Base-by-base conservation (phyloP, 2,888 invertebrate species). In the Cheilosia grossa region DNA sequence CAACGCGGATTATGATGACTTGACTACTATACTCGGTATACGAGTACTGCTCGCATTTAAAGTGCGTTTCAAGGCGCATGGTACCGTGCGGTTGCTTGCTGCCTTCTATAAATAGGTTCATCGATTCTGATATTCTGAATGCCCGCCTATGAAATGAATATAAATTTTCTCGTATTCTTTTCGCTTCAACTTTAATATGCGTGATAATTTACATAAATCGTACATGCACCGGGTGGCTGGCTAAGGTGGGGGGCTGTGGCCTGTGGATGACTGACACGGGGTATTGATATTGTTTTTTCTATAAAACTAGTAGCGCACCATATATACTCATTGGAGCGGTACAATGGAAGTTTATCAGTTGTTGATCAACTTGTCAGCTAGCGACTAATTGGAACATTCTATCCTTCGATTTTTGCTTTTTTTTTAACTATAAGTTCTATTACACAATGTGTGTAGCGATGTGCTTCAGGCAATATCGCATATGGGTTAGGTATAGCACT, bases 371-470 rank as follows among this genome's bases (percentile, higher is more conserved):
- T 81, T 85, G 85, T 80, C 85, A 81, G 85, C 72, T 51, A 72
- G 81, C 75, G 72, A 81, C 85, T 85, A 85, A 85, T 85, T 85
- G 85, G 81, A 81, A 80, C 74, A 64, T 83, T 83, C 70, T 83
- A 82, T 78, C 79, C 64, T 79, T 79, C 74, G 69, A 64, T 74
- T 79, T 72, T 64, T 64, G 37, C 13, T 37, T 37, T 13, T 37
- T 5, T 30, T 37, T 61, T 0, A 1, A 47, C 40, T 53, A 9
- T 63, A 54, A 17, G 21, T 75, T 82, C 42, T 61, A 64, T 53
- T 77, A 15, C 5, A 51, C 24, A 17, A n/a, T 40, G 30, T 59
- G 51, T 42, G 24, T 58, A 17, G 2, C 6, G 17, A 3, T 19
- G 30, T 74, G 37, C 17, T 3, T 21, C 15, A 10, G 37, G 27